Evolutionary conservation across 1,140 invertebrate genomes (phyloP).

Genomic region (Chrysomallon squamiferum): DNA sequence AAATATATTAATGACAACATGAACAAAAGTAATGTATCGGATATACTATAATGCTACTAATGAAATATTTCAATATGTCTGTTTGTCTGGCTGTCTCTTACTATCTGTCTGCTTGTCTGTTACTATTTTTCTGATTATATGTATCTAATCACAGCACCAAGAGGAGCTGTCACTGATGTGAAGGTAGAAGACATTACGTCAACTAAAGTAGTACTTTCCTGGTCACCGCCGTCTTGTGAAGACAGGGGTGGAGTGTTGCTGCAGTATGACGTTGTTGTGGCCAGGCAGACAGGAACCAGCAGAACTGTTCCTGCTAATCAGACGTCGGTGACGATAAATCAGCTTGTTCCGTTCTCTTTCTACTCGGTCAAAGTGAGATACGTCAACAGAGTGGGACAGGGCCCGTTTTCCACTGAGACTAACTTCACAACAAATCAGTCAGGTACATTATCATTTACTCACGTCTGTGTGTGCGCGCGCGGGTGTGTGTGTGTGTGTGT

Average conservation of each 20-base stretch:
- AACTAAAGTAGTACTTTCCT: conserved; percentile 20
- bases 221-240: conserved; percentile 28
- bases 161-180: conserved; percentile 22
- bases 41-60: too few species aligned
- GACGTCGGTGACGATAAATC: not conserved
- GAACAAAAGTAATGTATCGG: too few species aligned
- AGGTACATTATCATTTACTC: conserved; percentile 35
- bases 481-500: too few species aligned
- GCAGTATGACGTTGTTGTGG: conserved; percentile 12
- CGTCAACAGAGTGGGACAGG: conserved; percentile 35
- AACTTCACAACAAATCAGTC: conserved; percentile 35
- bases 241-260: conserved; percentile 33
- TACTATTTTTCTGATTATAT: too few species aligned
- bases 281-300: not conserved
- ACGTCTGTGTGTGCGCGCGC: too few species aligned
- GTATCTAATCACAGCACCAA: too few species aligned
- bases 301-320: conserved; percentile 1
- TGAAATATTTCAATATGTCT: too few species aligned
- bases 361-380: conserved; percentile 38
- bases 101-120: too few species aligned
- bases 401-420: conserved; percentile 15
- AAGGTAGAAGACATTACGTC: conserved; percentile 10
- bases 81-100: too few species aligned
- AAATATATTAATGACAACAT: too few species aligned
- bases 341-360: conserved; percentile 27